These are phyloP conservation scores for Atherinomorus stipes DNA, from an alignment of 2,113 vertebrate genomes.

Conservation along the genomic window DNA sequence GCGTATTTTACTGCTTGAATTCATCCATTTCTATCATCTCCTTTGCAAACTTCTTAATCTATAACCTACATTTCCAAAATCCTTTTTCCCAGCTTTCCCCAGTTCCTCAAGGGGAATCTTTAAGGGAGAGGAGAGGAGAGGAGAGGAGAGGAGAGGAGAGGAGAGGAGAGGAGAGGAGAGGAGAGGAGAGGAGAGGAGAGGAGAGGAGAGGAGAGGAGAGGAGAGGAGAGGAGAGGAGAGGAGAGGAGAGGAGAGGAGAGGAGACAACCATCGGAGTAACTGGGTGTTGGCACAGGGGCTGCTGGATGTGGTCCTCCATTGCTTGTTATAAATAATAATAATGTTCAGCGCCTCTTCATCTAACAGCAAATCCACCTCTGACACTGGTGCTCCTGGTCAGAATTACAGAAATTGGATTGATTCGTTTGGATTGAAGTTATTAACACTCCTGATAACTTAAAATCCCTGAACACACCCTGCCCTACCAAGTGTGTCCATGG, in stretches of 20 bases:
- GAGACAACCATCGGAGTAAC: slow-evolving; percentile 48
- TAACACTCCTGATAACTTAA: slow-evolving; percentile 49
- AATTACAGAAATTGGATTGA: slow-evolving; percentile 58
- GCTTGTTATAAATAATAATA: slow-evolving; percentile 59
- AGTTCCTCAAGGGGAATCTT: slow-evolving; percentile 36
- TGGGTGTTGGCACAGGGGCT: slow-evolving; percentile 72
- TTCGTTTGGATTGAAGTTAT: slow-evolving; percentile 48
- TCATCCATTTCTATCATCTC: slow-evolving; percentile 38
- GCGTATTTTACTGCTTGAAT: slow-evolving; percentile 34
- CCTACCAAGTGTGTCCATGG: slow-evolving; percentile 2
- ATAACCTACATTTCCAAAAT: slow-evolving; percentile 56
- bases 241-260: slow-evolving; percentile 18
- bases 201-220: slow-evolving; percentile 25
- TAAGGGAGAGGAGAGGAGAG: slow-evolving; percentile 17
- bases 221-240: slow-evolving; percentile 25
- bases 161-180: slow-evolving; percentile 26
- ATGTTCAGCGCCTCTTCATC: slow-evolving; percentile 53
- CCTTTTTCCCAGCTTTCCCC: slow-evolving; percentile 32
- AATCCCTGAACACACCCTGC: slow-evolving; percentile 58
- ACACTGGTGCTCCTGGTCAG: slow-evolving; percentile 29
- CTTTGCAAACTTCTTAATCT: slow-evolving; percentile 53
- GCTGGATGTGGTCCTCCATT: slow-evolving; percentile 63
- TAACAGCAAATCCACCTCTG: slow-evolving; percentile 60
- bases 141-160: slow-evolving; percentile 25
- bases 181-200: slow-evolving; percentile 19